These are phyloP conservation scores for Pachyrhynchus sulphureomaculatus DNA, from an alignment of 1,140 invertebrate genomes.

Conservation along the genomic window DNA sequence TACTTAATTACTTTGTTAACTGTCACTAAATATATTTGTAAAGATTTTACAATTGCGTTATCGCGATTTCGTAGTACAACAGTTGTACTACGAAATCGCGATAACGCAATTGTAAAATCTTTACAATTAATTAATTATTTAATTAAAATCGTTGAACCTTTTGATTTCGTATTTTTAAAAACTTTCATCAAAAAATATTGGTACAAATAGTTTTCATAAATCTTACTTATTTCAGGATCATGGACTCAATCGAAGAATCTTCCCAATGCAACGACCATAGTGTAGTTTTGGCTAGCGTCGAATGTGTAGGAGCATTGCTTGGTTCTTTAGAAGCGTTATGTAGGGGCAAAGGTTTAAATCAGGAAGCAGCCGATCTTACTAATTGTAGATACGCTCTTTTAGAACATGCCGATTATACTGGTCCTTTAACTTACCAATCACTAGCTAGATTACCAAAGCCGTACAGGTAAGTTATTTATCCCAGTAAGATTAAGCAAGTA, in stretches of 20 bases:
- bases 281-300: slow-evolving; percentile 76
- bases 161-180: too few species aligned
- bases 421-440: slow-evolving; percentile 81
- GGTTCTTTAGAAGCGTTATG: slow-evolving; percentile 80
- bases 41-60: too few species aligned
- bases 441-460: slow-evolving; percentile 77
- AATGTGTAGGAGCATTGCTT: slow-evolving; percentile 81
- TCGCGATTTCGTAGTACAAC: too few species aligned
- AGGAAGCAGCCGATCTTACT: slow-evolving; percentile 62
- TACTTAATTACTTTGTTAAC: too few species aligned
- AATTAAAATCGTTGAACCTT: too few species aligned
- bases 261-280: slow-evolving; percentile 67
- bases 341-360: slow-evolving; percentile 65
- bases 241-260: slow-evolving; percentile 88
- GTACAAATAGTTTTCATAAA: too few species aligned
- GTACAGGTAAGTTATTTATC: slow-evolving; percentile 66
- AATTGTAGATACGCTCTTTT: slow-evolving; percentile 71
- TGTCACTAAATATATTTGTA: too few species aligned
- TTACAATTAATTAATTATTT: too few species aligned
- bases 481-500: too few species aligned
- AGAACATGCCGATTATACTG: slow-evolving; percentile 79
- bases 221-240: slow-evolving; percentile 63
- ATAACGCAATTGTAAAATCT: too few species aligned
- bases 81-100: too few species aligned
- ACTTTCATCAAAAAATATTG: too few species aligned